Base-by-base conservation (phyloP, 2,113 vertebrate genomes). In the Phasianus colchicus region DNA sequence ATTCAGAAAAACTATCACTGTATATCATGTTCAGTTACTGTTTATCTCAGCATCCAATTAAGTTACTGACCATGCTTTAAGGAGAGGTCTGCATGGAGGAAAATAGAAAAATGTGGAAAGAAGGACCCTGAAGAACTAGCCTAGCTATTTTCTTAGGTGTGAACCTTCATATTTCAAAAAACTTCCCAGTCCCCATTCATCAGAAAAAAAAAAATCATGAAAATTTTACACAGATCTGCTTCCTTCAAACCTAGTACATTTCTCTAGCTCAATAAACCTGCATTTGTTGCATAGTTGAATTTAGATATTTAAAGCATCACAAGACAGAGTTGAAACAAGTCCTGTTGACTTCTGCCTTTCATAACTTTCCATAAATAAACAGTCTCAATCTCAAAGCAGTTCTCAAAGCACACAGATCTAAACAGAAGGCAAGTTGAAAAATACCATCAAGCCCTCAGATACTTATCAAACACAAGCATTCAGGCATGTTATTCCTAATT, bases 141-240 rank as follows among this genome's bases (percentile, higher is more conserved):
- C 12, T 72, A 43, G 57, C 52, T 79, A 16, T 87, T 91, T 36
- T 42, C 17, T 65, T 82, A 73, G 77, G 80, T 32, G n/a, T 63
- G 63, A 95, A 61, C 19, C 73, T 89, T 61, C 77, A 77, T 66
- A 24, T 78, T 76, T 55, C 24, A 52, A 65, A 38, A 74, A 92
- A 77, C 55, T 87, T 21, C 45, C 95, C 66, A 93, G 52, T 96
- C 94, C 96, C 91, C n/a, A 16, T 89, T 94, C 76, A 63, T 88
- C 65, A 89, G 89, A 84, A 91, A 40, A 55, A 96, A 63, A 63
- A 83, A 90, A 47, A 95, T 85, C 17, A 27, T 45, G n/a, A 83
- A 83, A 93, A 97, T 94, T 94, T 95, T 91, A 97, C 97, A 89
- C 93, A 97, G 91, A 96, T 87, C 63, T 58, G 95, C 61, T 83